Conservation (phyloP, 2,888 invertebrate genomes). For the Synergus gifuensis region DNA sequence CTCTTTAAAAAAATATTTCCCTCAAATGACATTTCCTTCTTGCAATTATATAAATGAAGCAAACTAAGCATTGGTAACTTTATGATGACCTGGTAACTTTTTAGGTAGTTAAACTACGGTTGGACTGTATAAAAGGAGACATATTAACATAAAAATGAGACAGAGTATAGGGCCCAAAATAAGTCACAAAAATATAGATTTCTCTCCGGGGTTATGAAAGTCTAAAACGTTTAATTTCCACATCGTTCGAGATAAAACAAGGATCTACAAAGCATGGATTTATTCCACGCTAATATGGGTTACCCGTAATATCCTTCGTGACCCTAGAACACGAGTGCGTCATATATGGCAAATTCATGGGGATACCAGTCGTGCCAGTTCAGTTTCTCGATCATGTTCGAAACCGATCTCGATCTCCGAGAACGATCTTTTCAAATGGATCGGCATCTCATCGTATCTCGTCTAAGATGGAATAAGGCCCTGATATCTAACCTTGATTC, state of each 20-base stretch:
- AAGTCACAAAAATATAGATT: no score
- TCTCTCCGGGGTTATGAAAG: no score
- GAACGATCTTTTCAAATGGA: conserved; percentile 35
- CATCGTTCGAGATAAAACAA: conserved; percentile 6
- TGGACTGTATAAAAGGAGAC: not conserved
- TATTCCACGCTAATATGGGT: conserved; percentile 4
- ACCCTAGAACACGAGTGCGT: conserved; percentile 52
- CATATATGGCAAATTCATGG: conserved; percentile 49
- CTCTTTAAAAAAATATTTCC: not conserved
- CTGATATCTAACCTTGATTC: conserved; percentile 52
- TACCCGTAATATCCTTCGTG: conserved; percentile 40
- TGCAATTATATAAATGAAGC: not conserved
- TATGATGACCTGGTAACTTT: conserved; percentile 7
- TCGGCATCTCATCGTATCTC: conserved; percentile 45
- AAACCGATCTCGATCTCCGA: conserved; percentile 49
- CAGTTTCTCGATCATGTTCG: conserved; percentile 54
- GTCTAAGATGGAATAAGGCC: conserved; percentile 39
- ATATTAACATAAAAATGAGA: not conserved
- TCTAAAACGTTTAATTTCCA: conserved; percentile 12
- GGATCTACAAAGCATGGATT: not conserved
- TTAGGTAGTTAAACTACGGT: not conserved
- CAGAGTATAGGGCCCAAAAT: no score
- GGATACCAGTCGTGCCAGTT: conserved; percentile 50
- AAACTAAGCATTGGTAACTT: not conserved
- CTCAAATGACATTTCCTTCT: not conserved